Conservation (phyloP, 2,888 invertebrate species). For the Megalurothrips usitatus region DNA sequence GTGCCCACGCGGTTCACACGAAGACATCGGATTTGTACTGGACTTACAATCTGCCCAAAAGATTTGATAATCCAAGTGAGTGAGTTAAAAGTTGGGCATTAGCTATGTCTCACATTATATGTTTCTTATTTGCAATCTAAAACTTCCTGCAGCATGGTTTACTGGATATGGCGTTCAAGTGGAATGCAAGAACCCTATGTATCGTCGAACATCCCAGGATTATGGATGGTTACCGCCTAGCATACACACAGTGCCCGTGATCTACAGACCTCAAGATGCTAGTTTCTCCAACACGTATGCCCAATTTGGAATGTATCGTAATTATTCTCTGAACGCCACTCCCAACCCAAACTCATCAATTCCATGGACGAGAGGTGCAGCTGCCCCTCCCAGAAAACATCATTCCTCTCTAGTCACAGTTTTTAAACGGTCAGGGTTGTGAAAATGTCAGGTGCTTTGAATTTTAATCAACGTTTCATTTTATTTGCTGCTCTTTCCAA, state of each 20-base stretch:
- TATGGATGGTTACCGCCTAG: constrained; percentile 5
- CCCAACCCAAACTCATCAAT: background rate
- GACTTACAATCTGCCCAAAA: constrained; percentile 7
- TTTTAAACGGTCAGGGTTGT: background rate
- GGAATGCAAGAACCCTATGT: constrained; percentile 7
- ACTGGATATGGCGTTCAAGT: background rate
- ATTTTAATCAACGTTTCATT: no score
- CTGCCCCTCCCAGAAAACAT: background rate
- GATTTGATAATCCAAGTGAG: constrained; percentile 16
- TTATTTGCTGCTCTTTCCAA: no score
- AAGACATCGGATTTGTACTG: constrained; percentile 4
- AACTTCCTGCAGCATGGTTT: background rate
- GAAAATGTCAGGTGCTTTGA: background rate
- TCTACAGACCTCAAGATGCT: background rate
- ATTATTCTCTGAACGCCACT: background rate
- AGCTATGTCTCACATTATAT: no score
- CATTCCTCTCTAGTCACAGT: background rate
- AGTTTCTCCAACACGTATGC: background rate
- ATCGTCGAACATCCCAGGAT: constrained; percentile 2
- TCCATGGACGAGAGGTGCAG: background rate
- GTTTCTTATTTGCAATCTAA: background rate
- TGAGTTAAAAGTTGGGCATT: background rate
- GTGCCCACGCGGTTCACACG: background rate
- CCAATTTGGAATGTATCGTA: constrained; percentile 2
- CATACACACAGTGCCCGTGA: background rate